Conservation (phyloP, 2,113 vertebrate genomes). For the Oryzias woworae region DNA sequence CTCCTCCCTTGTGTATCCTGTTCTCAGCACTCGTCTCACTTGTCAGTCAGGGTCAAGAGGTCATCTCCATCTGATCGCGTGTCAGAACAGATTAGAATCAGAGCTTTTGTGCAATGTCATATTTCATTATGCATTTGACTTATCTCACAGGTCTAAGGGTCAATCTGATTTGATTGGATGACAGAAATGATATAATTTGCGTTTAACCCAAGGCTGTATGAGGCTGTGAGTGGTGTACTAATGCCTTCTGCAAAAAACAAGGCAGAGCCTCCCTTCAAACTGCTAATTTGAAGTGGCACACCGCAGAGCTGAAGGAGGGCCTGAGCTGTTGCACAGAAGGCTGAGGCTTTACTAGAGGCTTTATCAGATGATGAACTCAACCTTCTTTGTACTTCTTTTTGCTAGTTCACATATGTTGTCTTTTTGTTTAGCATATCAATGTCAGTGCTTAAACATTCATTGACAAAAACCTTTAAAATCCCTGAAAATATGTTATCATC, state of each 20-base stretch:
- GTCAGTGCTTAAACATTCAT: slow-evolving; percentile 14
- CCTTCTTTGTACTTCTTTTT: slow-evolving; percentile 28
- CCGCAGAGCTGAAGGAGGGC: slow-evolving; percentile 62
- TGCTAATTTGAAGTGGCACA: slow-evolving; percentile 72
- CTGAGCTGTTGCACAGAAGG: slow-evolving; percentile 65
- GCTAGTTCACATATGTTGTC: slow-evolving; percentile 25
- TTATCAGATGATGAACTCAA: slow-evolving; percentile 73
- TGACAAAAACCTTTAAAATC: slow-evolving; percentile 19
- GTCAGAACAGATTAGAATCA: slow-evolving; percentile 84
- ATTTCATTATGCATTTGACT: slow-evolving; percentile 86
- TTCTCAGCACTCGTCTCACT: slow-evolving; percentile 79
- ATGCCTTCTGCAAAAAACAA: slow-evolving; percentile 65
- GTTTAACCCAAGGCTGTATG: slow-evolving; percentile 76
- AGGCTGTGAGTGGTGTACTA: slow-evolving; percentile 63
- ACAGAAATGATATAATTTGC: slow-evolving; percentile 83
- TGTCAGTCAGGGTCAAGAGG: slow-evolving; percentile 80
- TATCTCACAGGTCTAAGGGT: slow-evolving; percentile 79
- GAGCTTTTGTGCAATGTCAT: slow-evolving; percentile 80
- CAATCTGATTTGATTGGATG: slow-evolving; percentile 82
- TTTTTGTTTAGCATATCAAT: slow-evolving; percentile 21
- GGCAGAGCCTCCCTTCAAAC: slow-evolving; percentile 76
- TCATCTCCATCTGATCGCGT: slow-evolving; percentile 79
- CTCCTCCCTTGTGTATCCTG: slow-evolving; percentile 58
- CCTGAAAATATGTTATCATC: slow-evolving; percentile 26
- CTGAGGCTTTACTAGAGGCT: slow-evolving; percentile 69